These are phyloP conservation scores for Colossoma macropomum DNA, from an alignment of 2,113 vertebrate genomes.

Conservation along the genomic window DNA sequence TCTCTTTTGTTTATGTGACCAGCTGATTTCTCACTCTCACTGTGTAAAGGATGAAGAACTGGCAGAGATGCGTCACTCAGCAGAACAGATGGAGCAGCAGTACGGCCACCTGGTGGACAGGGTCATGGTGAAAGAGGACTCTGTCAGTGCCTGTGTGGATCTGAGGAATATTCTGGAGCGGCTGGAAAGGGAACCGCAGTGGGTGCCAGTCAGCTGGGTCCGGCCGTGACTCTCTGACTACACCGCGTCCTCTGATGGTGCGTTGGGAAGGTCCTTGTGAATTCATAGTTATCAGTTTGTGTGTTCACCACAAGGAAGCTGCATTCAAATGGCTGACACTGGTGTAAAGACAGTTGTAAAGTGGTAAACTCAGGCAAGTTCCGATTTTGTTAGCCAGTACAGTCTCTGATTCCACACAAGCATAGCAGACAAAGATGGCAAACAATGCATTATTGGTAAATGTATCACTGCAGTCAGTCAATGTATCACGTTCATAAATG, in stretches of 20 bases:
- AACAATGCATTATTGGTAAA: not conserved
- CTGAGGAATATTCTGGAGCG: conserved; percentile 83
- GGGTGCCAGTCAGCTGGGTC: conserved; percentile 90
- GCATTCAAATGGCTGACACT: not conserved
- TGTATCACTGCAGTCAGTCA: not conserved
- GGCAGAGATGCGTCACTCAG: conserved; percentile 86
- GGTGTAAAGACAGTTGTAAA: not conserved
- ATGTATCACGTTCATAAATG: not conserved
- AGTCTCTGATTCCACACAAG: not conserved
- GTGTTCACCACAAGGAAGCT: not conserved
- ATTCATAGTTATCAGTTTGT: not conserved
- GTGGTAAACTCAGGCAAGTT: not conserved
- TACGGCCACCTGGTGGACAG: conserved; percentile 89
- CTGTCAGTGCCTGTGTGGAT: conserved; percentile 80
- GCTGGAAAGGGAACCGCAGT: conserved; percentile 83
- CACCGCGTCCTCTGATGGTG: not conserved
- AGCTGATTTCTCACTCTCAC: not conserved
- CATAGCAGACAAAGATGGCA: not conserved
- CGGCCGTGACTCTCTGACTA: conserved; percentile 68
- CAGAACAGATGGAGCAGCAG: conserved; percentile 84
- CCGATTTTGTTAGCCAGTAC: not conserved
- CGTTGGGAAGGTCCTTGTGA: not conserved
- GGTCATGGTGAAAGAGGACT: conserved; percentile 86
- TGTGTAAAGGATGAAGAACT: conserved; percentile 84
- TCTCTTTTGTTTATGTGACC: not conserved